Percentiles rank a stretch among this genome's conserved stretches.
Evolutionary conservation across 2,113 vertebrate genomes (phyloP).

Genomic region (Oreochromis niloticus): DNA sequence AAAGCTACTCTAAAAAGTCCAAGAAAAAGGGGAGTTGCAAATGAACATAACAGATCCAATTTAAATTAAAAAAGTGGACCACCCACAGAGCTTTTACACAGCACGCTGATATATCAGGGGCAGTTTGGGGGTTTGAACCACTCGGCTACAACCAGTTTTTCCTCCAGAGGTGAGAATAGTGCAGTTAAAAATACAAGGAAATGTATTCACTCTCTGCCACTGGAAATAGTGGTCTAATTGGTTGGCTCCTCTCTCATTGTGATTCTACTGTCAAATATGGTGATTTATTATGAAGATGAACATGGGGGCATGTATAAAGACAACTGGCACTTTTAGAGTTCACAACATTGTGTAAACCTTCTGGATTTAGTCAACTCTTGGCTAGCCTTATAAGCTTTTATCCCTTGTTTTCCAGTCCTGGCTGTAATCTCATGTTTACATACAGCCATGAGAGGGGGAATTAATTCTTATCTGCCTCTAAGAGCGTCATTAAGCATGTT

Average conservation of each 20-base stretch:
- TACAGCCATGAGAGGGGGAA: background rate
- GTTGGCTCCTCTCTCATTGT: background rate
- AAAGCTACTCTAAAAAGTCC: background rate
- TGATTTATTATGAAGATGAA: background rate
- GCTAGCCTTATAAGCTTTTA: background rate
- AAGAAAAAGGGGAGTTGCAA: background rate
- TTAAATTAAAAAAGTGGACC: background rate
- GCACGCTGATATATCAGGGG: background rate
- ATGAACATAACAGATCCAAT: background rate
- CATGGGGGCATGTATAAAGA: background rate
- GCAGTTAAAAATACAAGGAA: background rate
- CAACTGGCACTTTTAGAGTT: background rate
- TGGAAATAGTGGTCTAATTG: background rate
- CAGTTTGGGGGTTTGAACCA: background rate
- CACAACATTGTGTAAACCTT: background rate
- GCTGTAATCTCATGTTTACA: background rate
- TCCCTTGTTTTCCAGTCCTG: background rate
- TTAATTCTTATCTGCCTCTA: background rate
- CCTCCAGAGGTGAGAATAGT: background rate
- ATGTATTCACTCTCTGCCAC: background rate
- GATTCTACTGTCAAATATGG: background rate
- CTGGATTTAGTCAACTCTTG: background rate
- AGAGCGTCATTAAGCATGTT: background rate
- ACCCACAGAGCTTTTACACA: background rate
- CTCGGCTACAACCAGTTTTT: background rate